Evolutionary conservation across 2,113 vertebrate genomes (phyloP), one percentile per base, ranked within the genome.

Genomic region (Cynoglossus semilaevis): DNA sequence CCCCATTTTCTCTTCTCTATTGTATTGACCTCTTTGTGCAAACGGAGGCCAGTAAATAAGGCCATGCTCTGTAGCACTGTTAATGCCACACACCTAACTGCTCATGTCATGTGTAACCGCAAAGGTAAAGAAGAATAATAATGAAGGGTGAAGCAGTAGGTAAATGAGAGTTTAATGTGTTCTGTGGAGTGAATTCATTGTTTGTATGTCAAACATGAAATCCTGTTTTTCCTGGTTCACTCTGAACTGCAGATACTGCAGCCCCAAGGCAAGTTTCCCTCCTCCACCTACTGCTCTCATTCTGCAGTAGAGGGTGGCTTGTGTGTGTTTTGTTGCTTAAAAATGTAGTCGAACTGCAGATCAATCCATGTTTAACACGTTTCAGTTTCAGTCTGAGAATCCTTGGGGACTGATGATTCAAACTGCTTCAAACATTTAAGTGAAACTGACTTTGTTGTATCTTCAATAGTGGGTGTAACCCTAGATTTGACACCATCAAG

Each of bases 51-150:
- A 52, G 16, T 44, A 36, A 82, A 78, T 62, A 58, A 72, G 74
- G 69, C 48, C 67, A 53, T 56, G 63, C n/a, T 38, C 13, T 59
- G 74, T 66, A 15, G 67, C 38, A 52, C 44, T 14, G 58, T 42
- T 72, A 61, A 76, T 29, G 58, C 50, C 15, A 63, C 43, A 63
- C 43, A 70, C 65, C 64, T 53, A 62, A 67, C 59, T 72, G 68
- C 54, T 72, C 53, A 62, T 56, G 44, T 58, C 60, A 71, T 58
- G 22, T 37, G 29, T 57, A 53, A 51, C 15, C 63, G 61, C 67
- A 59, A 51, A 50, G 47, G 40, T 37, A 38, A 17, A 51, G n/a
- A n/a, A n/a, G n/a, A n/a, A n/a, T n/a, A n/a, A n/a, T n/a, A n/a
- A n/a, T n/a, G n/a, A n/a, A n/a, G n/a, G n/a, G n/a, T n/a, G n/a